Percentiles rank a stretch among this genome's conserved stretches.
These are phyloP conservation scores for Enhydra lutris DNA, from an alignment of 2,113 vertebrate species.

Conservation along the genomic window DNA sequence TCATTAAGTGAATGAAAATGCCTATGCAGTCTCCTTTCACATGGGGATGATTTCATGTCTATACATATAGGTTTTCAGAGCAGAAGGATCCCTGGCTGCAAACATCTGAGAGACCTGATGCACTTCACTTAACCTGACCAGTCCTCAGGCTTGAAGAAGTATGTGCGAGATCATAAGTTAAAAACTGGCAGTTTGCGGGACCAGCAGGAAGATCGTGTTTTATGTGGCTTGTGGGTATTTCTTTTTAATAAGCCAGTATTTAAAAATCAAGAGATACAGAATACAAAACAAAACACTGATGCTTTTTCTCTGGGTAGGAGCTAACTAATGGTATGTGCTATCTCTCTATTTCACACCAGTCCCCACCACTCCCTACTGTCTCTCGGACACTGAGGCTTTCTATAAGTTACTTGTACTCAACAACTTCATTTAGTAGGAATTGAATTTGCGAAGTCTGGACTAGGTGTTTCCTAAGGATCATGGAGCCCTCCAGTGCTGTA, in stretches of 20 bases:
- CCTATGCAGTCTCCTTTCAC: neutral
- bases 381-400: neutral
- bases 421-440: neutral
- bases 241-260: constrained; percentile 45
- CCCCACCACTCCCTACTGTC: neutral
- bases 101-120: neutral
- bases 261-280: neutral
- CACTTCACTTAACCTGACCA: neutral
- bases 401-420: neutral
- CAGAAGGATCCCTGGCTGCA: neutral
- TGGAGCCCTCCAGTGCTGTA: neutral
- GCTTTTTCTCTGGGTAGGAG: neutral
- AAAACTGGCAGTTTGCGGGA: neutral
- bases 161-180: neutral
- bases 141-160: neutral
- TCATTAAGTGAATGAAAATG: neutral
- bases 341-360: neutral
- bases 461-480: neutral
- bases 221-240: neutral
- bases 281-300: neutral
- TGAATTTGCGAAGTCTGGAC: neutral
- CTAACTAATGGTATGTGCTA: neutral
- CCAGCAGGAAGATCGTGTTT: neutral
- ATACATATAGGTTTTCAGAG: neutral
- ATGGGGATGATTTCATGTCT: neutral